Evolutionary conservation across 1,140 invertebrate species (phyloP).

Genomic region (Drosophila teissieri): DNA sequence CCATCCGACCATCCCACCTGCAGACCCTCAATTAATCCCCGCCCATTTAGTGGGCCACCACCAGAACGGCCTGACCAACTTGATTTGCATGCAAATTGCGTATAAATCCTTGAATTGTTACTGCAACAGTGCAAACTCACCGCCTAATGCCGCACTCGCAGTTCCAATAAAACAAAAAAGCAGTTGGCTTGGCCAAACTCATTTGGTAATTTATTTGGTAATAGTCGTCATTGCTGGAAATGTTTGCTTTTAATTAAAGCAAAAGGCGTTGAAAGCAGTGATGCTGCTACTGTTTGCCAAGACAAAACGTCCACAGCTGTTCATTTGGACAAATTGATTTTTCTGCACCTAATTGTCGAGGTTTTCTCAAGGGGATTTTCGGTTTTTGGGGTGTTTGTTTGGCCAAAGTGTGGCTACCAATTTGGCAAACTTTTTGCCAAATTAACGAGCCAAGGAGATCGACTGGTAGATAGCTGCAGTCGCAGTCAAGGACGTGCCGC

Average conservation of each 20-base stretch:
- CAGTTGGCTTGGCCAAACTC: slow-evolving; percentile 26
- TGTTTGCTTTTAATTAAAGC: slow-evolving; percentile 47
- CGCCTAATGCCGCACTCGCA: not conserved
- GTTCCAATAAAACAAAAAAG: not conserved
- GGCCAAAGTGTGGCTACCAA: slow-evolving; percentile 30
- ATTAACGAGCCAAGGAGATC: not conserved
- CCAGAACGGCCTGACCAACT: slow-evolving; percentile 23
- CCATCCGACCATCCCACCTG: not conserved
- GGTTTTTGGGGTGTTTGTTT: too few species aligned
- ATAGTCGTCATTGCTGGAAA: slow-evolving; percentile 23
- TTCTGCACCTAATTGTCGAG: slow-evolving; percentile 27
- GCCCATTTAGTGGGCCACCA: slow-evolving; percentile 1
- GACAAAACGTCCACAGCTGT: slow-evolving; percentile 30
- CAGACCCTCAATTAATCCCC: not conserved
- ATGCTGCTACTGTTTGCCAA: slow-evolving; percentile 24
- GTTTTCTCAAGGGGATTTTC: not conserved
- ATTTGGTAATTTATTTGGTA: slow-evolving; percentile 40
- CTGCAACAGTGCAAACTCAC: slow-evolving; percentile 16
- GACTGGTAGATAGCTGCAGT: slow-evolving; percentile 1
- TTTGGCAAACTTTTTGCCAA: slow-evolving; percentile 32
- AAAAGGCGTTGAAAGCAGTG: slow-evolving; percentile 8
- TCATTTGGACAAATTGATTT: slow-evolving; percentile 31
- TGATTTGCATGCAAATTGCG: slow-evolving; percentile 55
- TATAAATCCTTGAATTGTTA: slow-evolving; percentile 59
- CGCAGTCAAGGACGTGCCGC: slow-evolving; percentile 11